A percentile compares a stretch with the other conserved stretches of the same genome.
Conservation (phyloP, 1,140 invertebrate species). For the Drosophila trapezifrons region DNA sequence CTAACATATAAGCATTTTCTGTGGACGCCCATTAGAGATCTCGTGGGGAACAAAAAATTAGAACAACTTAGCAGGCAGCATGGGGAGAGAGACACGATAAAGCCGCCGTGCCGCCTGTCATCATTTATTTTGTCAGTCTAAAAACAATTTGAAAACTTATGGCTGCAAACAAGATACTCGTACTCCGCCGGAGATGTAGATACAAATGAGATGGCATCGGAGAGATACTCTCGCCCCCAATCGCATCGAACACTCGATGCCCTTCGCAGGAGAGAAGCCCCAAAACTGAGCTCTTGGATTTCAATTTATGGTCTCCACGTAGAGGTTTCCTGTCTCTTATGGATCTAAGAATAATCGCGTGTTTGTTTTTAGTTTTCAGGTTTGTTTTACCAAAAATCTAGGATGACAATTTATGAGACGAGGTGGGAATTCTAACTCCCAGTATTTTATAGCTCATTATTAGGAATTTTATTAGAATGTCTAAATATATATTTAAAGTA, state of each 20-base stretch:
- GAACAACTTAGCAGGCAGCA: conserved; percentile 69
- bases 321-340: not conserved
- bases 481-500: not conserved
- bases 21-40: conserved; percentile 33
- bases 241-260: conserved; percentile 55
- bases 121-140: conserved; percentile 82
- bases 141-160: conserved; percentile 78
- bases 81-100: conserved; percentile 50
- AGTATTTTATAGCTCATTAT: not conserved
- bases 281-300: conserved; percentile 13
- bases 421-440: not conserved
- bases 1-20: conserved; percentile 48
- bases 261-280: conserved; percentile 19
- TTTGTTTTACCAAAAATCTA: conserved; percentile 2
- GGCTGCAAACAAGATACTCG: conserved; percentile 75
- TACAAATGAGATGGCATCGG: conserved; percentile 70
- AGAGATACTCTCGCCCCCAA: conserved; percentile 14
- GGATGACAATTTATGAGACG: conserved; percentile 4
- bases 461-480: not conserved
- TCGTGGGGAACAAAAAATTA: conserved; percentile 73
- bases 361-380: not conserved
- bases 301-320: conserved; percentile 17
- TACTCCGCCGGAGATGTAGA: conserved; percentile 61
- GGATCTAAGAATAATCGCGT: conserved; percentile 3
- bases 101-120: conserved; percentile 77